Percentiles rank a stretch among this genome's conserved stretches.
These are phyloP conservation scores for Gymnocypris eckloni DNA, from an alignment of 2,797 vertebrate genomes.

Conservation along the genomic window DNA sequence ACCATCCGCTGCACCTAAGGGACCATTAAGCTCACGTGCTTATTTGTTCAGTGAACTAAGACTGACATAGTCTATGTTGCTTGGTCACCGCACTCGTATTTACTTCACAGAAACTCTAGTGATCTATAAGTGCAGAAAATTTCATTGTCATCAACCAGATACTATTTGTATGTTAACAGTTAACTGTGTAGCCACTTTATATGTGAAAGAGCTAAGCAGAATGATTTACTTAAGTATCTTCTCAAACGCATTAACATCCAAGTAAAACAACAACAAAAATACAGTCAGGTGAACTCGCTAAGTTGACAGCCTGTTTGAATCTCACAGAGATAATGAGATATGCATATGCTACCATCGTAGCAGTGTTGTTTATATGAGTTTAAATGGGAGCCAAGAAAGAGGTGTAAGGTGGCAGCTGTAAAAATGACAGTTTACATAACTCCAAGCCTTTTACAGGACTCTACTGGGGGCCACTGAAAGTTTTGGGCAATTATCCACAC, in stretches of 20 bases:
- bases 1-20: constrained; percentile 53
- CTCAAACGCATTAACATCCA: not conserved
- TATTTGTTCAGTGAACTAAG: constrained; percentile 39
- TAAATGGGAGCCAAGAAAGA: constrained; percentile 29
- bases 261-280: constrained; percentile 32
- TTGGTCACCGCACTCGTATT: not conserved
- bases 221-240: not conserved
- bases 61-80: constrained; percentile 1
- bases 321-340: constrained; percentile 33
- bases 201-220: not conserved
- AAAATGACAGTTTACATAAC: constrained; percentile 65
- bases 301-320: constrained; percentile 28
- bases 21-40: constrained; percentile 66
- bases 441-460: constrained; percentile 62
- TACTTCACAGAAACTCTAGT: constrained; percentile 34
- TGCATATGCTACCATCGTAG: constrained; percentile 6
- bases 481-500: constrained; percentile 61
- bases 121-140: constrained; percentile 12
- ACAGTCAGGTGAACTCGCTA: not conserved
- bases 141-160: not conserved
- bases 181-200: not conserved
- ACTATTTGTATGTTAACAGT: not conserved
- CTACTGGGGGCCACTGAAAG: constrained; percentile 69
- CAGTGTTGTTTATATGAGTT: constrained; percentile 20
- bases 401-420: constrained; percentile 32